These are phyloP conservation scores for Drosophila anomalata DNA, from an alignment of 2,888 invertebrate species.

Conservation along the genomic window DNA sequence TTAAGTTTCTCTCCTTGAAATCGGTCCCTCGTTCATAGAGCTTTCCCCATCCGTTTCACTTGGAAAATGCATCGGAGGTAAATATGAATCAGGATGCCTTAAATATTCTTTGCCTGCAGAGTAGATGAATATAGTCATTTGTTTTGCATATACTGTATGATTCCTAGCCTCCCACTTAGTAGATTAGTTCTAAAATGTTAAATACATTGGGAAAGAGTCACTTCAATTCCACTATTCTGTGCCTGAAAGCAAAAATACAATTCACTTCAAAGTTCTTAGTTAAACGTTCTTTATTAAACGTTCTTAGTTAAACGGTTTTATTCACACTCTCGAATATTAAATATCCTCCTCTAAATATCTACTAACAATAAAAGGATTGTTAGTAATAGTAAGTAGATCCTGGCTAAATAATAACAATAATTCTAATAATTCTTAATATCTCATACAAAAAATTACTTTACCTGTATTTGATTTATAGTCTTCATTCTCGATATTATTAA, in stretches of 20 bases:
- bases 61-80: slow-evolving; percentile 89
- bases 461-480: slow-evolving; percentile 82
- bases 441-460: too few relatives aligned
- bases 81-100: slow-evolving; percentile 93
- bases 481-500: slow-evolving; percentile 88
- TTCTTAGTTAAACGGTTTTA: not conserved
- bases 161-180: too few relatives aligned
- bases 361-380: not conserved
- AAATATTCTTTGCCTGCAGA: slow-evolving; percentile 88
- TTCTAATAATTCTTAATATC: too few relatives aligned
- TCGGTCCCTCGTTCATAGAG: slow-evolving; percentile 62
- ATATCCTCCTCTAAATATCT: slow-evolving; percentile 10
- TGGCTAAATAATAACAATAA: too few relatives aligned
- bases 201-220: not conserved
- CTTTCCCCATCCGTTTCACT: slow-evolving; percentile 87
- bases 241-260: not conserved
- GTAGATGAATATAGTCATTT: slow-evolving; percentile 39
- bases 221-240: not conserved
- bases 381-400: too few relatives aligned
- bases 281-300: slow-evolving; percentile 1
- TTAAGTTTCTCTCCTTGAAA: slow-evolving; percentile 85
- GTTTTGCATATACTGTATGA: not conserved
- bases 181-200: not conserved
- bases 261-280: not conserved
- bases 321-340: not conserved